phyloP scores from a whole-genome alignment of 2,113 vertebrate species.

The Perca fluviatilis region DNA sequence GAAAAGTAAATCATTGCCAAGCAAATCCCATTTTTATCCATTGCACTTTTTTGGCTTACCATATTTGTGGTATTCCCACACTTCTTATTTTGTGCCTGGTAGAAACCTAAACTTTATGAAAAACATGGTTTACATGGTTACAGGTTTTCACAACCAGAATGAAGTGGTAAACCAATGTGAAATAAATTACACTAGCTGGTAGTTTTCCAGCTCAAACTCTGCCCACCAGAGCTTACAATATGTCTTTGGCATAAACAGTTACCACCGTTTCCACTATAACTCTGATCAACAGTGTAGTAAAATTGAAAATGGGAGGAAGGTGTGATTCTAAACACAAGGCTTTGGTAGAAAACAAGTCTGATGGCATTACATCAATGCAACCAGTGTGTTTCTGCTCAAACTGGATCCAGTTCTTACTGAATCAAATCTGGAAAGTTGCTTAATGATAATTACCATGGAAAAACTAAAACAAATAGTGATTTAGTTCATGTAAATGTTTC shows the following conservation, averaged over 20 bases:
- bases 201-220: slow-evolving; percentile 5
- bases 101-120: not conserved
- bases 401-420: not conserved
- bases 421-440: slow-evolving; percentile 12
- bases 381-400: slow-evolving; percentile 7
- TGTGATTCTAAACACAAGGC: slow-evolving; percentile 28
- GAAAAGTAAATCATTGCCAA: not conserved
- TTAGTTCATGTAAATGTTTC: slow-evolving; percentile 48
- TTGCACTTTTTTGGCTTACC: not conserved
- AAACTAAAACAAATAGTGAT: slow-evolving; percentile 42
- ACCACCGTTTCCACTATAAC: slow-evolving; percentile 3
- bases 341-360: slow-evolving; percentile 24
- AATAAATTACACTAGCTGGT: not conserved
- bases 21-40: not conserved
- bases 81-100: not conserved
- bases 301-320: not conserved
- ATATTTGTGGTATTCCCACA: not conserved
- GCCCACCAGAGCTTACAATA: not conserved
- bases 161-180: not conserved
- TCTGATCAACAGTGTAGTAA: slow-evolving; percentile 9
- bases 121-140: no score
- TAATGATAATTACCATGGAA: slow-evolving; percentile 29
- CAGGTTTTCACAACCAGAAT: not conserved
- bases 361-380: not conserved
- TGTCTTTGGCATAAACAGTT: slow-evolving; percentile 22